Evolutionary conservation across 2,113 vertebrate genomes (phyloP).

Genomic region (Tetraodon nigroviridis): DNA sequence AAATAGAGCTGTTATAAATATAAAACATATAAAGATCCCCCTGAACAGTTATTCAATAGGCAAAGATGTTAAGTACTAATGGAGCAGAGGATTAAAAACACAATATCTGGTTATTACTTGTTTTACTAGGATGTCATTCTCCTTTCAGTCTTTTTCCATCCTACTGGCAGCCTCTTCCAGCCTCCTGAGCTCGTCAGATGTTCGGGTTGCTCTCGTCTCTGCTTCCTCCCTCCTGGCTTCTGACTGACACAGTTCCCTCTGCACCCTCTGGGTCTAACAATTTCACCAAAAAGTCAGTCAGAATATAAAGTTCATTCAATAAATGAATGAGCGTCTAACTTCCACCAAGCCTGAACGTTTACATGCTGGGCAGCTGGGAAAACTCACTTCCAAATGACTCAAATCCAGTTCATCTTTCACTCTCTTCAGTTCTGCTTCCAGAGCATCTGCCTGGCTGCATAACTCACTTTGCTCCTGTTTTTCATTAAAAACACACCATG

Average conservation of each 20-base stretch:
- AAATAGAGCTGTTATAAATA: background rate
- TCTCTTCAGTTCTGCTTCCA: slow-evolving; percentile 47
- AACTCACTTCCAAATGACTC: slow-evolving; percentile 65
- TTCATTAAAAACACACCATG: background rate
- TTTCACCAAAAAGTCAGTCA: background rate
- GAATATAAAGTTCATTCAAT: background rate
- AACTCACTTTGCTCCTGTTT: slow-evolving; percentile 34
- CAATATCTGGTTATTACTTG: slow-evolving; percentile 49
- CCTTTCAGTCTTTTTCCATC: slow-evolving; percentile 43
- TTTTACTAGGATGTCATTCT: slow-evolving; percentile 39
- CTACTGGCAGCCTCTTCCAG: slow-evolving; percentile 37
- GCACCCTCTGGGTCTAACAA: slow-evolving; percentile 66
- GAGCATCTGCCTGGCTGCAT: slow-evolving; percentile 40
- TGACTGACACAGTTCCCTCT: slow-evolving; percentile 64
- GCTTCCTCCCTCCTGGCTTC: slow-evolving; percentile 60
- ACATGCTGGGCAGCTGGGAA: background rate
- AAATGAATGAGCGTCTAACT: background rate
- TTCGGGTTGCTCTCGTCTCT: slow-evolving; percentile 36
- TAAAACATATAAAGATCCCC: too few relatives aligned
- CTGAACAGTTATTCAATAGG: too few relatives aligned
- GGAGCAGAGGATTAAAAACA: background rate
- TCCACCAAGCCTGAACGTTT: too few relatives aligned
- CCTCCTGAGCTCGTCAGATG: slow-evolving; percentile 34
- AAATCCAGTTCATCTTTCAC: slow-evolving; percentile 61
- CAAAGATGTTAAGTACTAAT: too few relatives aligned